Percentiles rank a stretch among this genome's conserved stretches.
Conservation (phyloP, 1,140 invertebrate species). For the Reticulitermes speratus region DNA sequence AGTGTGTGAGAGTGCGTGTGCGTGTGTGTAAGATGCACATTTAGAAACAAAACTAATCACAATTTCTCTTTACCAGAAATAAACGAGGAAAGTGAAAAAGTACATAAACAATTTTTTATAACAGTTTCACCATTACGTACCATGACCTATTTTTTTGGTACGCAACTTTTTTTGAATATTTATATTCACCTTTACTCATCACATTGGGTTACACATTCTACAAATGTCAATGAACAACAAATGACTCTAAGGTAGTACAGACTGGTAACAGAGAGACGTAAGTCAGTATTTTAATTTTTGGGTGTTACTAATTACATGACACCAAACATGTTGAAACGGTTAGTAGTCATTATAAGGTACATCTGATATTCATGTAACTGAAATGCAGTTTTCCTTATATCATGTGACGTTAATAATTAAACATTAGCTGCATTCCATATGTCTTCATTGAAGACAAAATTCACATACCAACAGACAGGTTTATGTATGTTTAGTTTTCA, state of each 20-base stretch:
- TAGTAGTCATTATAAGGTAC: background rate
- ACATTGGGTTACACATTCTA: background rate
- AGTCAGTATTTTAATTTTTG: background rate
- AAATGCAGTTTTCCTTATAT: background rate
- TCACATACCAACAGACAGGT: background rate
- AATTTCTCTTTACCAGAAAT: slow-evolving; percentile 6
- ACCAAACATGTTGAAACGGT: background rate
- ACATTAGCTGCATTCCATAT: background rate
- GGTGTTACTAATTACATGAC: background rate
- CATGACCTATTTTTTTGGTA: slow-evolving; percentile 25
- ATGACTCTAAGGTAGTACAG: background rate
- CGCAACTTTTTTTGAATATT: slow-evolving; percentile 2
- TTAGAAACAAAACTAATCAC: slow-evolving; percentile 23
- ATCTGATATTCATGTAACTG: background rate
- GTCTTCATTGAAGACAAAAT: background rate
- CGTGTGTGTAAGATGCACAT: slow-evolving; percentile 34
- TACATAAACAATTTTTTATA: background rate
- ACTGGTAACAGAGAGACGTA: background rate
- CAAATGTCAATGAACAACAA: background rate
- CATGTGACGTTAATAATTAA: background rate
- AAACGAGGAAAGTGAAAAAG: background rate
- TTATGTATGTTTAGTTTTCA: background rate
- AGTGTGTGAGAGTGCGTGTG: slow-evolving; percentile 36
- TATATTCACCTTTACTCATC: background rate
- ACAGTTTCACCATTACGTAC: background rate